phyloP scores from a whole-genome alignment of 2,888 invertebrate species.

The Podabrus alpinus region DNA sequence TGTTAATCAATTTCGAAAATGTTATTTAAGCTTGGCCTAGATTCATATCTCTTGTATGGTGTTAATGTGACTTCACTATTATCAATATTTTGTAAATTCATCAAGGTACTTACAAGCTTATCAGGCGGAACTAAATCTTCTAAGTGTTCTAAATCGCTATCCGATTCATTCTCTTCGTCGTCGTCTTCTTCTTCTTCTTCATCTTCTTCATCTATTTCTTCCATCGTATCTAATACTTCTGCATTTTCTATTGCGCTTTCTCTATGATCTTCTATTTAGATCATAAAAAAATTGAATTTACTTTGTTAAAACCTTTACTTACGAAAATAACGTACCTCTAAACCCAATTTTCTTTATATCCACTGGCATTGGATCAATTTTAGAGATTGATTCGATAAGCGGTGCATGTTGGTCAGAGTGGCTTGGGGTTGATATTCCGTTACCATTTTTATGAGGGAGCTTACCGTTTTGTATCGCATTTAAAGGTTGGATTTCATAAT shows the following conservation, averaged over 20 bases:
- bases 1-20: slow-evolving; percentile 22
- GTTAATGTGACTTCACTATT: slow-evolving; percentile 58
- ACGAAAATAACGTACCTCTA: slow-evolving; percentile 56
- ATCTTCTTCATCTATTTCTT: slow-evolving; percentile 40
- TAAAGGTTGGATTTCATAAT: slow-evolving; percentile 12
- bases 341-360: slow-evolving; percentile 60
- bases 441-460: slow-evolving; percentile 44
- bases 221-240: slow-evolving; percentile 50
- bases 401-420: slow-evolving; percentile 4
- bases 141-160: slow-evolving; percentile 31
- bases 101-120: slow-evolving; percentile 57
- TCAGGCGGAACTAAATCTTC: slow-evolving; percentile 41
- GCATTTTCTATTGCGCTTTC: slow-evolving; percentile 55
- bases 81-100: slow-evolving; percentile 58
- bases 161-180: slow-evolving; percentile 39
- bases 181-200: slow-evolving; percentile 35
- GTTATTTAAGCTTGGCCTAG: slow-evolving; percentile 23
- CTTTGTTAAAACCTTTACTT: neutral
- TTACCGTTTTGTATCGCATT: slow-evolving; percentile 49
- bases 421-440: slow-evolving; percentile 31
- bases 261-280: neutral
- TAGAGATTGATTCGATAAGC: slow-evolving; percentile 42
- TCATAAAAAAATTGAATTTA: neutral
- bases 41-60: slow-evolving; percentile 18
- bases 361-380: slow-evolving; percentile 42